Evolutionary conservation across 1,140 invertebrate species (phyloP).

Genomic region (Goniozus legneri): DNA sequence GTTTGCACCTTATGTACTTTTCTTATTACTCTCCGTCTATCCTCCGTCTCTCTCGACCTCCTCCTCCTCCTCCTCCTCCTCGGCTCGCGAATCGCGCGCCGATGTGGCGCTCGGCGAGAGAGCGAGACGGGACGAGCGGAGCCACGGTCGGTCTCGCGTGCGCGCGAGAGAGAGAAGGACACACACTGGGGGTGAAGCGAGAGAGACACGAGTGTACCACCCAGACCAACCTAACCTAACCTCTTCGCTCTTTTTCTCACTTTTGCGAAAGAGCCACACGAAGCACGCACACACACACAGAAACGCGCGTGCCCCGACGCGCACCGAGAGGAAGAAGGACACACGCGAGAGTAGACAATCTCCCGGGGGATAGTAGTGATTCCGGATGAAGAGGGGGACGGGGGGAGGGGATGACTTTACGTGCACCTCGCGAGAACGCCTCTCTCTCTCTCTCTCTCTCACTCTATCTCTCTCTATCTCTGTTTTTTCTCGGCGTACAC

Average conservation of each 20-base stretch:
- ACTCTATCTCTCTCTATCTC: constrained; percentile 2
- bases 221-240: neutral
- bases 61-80: neutral
- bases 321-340: neutral
- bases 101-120: neutral
- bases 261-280: neutral
- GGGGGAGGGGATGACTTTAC: too few relatives aligned
- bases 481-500: neutral
- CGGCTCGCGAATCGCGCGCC: neutral
- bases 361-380: too few relatives aligned
- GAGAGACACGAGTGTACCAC: too few relatives aligned
- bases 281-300: neutral
- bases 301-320: neutral
- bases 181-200: neutral
- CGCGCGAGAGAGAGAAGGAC: neutral
- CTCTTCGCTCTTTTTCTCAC: neutral
- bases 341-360: too few relatives aligned
- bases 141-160: neutral
- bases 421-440: too few relatives aligned
- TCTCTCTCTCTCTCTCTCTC: neutral
- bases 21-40: too few relatives aligned
- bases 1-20: too few relatives aligned
- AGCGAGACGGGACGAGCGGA: neutral
- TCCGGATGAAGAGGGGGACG: too few relatives aligned
- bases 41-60: neutral